Conservation (phyloP, 2,797 vertebrate genomes). For the Hyperoplus immaculatus region DNA sequence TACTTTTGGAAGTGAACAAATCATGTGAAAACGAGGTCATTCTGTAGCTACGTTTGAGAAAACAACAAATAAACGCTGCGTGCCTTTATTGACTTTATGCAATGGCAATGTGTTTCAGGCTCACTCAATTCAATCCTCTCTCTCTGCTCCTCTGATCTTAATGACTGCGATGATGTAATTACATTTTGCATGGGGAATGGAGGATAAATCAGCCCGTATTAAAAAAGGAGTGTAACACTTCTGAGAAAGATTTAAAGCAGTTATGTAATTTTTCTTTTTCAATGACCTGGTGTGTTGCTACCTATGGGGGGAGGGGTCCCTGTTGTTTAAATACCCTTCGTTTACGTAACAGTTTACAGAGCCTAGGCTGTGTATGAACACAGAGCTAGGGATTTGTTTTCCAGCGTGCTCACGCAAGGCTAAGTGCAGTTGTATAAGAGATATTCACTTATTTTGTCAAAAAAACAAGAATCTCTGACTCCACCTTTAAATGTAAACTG, state of each 20-base stretch:
- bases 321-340: no score
- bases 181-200: slow-evolving; percentile 9
- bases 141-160: slow-evolving; percentile 13
- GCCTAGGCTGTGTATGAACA: no score
- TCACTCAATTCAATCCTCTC: slow-evolving; percentile 24
- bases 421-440: no score
- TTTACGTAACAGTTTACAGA: no score
- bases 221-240: background rate
- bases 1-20: background rate
- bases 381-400: no score
- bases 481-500: background rate
- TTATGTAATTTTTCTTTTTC: slow-evolving; percentile 16
- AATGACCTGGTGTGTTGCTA: background rate
- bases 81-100: background rate
- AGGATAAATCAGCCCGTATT: background rate
- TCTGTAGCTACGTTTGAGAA: background rate
- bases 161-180: slow-evolving; percentile 47
- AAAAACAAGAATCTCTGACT: no score
- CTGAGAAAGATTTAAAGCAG: background rate
- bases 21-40: background rate
- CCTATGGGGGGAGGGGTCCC: no score
- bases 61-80: background rate
- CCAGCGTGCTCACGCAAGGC: no score
- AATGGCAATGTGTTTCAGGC: background rate
- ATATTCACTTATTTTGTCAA: no score